Evolutionary conservation across 2,113 vertebrate species (phyloP).

Genomic region (Ptilorrhoa leucosticta): DNA sequence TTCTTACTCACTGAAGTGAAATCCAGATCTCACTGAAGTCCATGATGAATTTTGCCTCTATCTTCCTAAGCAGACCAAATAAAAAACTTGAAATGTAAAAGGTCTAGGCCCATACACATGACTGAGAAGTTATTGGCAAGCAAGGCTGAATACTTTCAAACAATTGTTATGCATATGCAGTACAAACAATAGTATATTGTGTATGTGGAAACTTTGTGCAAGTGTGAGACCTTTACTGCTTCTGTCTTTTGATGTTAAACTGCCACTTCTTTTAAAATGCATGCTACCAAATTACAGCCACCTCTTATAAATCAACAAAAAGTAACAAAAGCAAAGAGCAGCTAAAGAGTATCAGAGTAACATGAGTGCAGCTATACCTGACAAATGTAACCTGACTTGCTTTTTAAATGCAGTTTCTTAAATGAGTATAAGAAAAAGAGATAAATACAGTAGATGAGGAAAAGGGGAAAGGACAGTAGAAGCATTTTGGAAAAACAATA

Average conservation of each 20-base stretch:
- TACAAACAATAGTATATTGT: slow-evolving; percentile 3
- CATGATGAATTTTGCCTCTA: not conserved
- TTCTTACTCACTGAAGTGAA: not conserved
- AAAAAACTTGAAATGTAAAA: not conserved
- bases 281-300: slow-evolving; percentile 13
- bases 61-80: not conserved
- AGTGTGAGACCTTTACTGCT: not conserved
- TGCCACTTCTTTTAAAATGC: slow-evolving; percentile 16
- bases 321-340: not conserved
- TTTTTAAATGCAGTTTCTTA: not conserved
- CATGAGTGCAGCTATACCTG: not conserved
- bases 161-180: slow-evolving; percentile 18
- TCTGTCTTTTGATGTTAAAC: slow-evolving; percentile 29
- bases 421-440: not conserved
- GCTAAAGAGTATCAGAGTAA: not conserved
- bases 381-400: not conserved
- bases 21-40: not conserved
- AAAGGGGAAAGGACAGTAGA: not conserved
- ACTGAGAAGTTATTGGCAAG: not conserved
- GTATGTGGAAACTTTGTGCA: not conserved
- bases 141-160: not conserved
- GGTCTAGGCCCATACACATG: not conserved
- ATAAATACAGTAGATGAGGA: not conserved
- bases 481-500: not conserved
- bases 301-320: not conserved